Conservation (phyloP, 2,113 vertebrate species). For the Apteryx owenii region DNA sequence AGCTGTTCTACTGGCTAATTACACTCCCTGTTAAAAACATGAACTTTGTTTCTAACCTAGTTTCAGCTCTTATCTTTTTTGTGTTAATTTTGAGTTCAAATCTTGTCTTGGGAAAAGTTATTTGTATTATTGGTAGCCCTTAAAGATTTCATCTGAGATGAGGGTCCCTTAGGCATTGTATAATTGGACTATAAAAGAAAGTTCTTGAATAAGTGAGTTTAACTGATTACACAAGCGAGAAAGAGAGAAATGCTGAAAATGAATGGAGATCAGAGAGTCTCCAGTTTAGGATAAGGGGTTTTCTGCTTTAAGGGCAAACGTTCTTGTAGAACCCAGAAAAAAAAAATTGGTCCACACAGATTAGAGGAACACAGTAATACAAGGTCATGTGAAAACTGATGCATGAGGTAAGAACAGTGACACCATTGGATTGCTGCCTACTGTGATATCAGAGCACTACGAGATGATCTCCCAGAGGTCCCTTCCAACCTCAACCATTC, state of each 20-base stretch:
- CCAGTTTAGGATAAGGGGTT: neutral
- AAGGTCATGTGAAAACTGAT: neutral
- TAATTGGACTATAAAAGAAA: neutral
- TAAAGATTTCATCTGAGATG: neutral
- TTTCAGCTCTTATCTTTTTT: neutral
- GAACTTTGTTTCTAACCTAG: neutral
- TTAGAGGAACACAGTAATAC: neutral
- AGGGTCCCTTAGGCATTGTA: neutral
- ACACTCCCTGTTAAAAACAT: neutral
- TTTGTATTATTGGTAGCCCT: neutral
- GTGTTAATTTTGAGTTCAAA: neutral
- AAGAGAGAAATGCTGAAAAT: neutral
- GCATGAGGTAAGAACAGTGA: neutral
- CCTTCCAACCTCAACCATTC: too few relatives aligned
- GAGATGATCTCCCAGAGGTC: too few relatives aligned
- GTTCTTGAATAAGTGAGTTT: neutral
- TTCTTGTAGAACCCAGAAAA: neutral
- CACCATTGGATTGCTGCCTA: neutral
- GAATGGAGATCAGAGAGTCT: neutral
- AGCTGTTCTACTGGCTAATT: conserved; percentile 6
- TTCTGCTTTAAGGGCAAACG: neutral
- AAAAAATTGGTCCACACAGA: neutral
- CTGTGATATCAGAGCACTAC: neutral
- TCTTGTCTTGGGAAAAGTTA: neutral
- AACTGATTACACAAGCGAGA: neutral